Percentiles rank a stretch among this genome's conserved stretches.
These are phyloP conservation scores for Drosophila miranda DNA, from an alignment of 1,140 invertebrate species.

Conservation along the genomic window DNA sequence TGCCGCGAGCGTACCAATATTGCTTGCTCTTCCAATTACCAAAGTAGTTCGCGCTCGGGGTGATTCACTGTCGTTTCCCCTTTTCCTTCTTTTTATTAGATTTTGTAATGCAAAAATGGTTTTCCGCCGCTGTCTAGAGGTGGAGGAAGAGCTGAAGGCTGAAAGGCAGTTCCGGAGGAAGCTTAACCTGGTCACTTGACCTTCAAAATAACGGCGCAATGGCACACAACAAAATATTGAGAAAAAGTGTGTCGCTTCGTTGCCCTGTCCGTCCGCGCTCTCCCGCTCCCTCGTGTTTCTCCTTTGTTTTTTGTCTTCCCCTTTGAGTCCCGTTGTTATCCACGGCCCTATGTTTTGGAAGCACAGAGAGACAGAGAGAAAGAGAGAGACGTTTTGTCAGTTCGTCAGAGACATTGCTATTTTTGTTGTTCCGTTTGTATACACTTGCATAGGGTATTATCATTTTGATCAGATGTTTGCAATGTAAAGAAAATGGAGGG, in stretches of 20 bases:
- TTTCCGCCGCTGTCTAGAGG: conserved; percentile 50
- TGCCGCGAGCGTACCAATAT: no score
- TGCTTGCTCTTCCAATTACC: no score
- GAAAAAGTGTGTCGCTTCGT: conserved; percentile 50
- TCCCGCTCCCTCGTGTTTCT: conserved; percentile 17
- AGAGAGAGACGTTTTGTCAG: conserved; percentile 55
- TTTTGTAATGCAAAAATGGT: conserved; percentile 70
- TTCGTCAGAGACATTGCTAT: conserved; percentile 41
- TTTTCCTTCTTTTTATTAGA: conserved; percentile 51
- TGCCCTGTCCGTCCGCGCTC: no score
- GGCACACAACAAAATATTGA: conserved; percentile 44
- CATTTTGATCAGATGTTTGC: no score
- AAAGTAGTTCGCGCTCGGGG: not conserved
- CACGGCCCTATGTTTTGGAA: conserved; percentile 21
- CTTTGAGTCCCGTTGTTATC: conserved; percentile 26
- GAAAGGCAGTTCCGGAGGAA: conserved; percentile 42
- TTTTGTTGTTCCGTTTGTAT: conserved; percentile 25
- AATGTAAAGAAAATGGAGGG: no score
- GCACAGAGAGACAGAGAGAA: not conserved
- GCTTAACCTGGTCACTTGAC: conserved; percentile 56
- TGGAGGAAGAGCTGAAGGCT: not conserved
- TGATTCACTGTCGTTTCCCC: conserved; percentile 33
- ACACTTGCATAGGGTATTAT: no score
- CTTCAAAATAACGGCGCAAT: conserved; percentile 74
- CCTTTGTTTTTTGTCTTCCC: conserved; percentile 37